Evolutionary conservation across 2,113 vertebrate species (phyloP).

Genomic region (Megaceryle maxima): DNA sequence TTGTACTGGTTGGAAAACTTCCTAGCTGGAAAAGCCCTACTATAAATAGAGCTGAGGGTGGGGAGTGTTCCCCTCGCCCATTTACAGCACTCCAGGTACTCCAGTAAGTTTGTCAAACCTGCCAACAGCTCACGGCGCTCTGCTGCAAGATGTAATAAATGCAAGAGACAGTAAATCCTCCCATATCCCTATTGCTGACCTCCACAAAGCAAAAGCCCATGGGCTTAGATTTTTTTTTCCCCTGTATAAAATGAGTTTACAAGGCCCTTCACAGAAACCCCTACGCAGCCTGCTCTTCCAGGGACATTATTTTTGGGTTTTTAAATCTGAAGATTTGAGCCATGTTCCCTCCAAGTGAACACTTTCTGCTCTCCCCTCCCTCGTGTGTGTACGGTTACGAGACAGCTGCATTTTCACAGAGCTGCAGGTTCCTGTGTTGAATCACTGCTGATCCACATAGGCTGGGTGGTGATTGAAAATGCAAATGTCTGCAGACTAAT

Average conservation of each 20-base stretch:
- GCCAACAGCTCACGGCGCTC: conserved; percentile 27
- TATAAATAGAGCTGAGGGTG: conserved; percentile 14
- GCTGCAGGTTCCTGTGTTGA: neutral
- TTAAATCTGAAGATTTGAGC: conserved; percentile 73
- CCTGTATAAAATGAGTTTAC: conserved; percentile 60
- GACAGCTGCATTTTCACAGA: conserved; percentile 65
- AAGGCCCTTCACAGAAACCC: conserved; percentile 34
- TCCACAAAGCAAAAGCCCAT: conserved; percentile 33
- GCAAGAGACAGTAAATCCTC: conserved; percentile 22
- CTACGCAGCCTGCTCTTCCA: conserved; percentile 58
- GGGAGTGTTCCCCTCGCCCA: neutral
- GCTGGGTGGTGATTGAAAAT: conserved; percentile 63
- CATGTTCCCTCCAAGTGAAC: conserved; percentile 53
- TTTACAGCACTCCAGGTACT: conserved; percentile 52
- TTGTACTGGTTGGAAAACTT: conserved; percentile 70
- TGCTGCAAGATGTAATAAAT: neutral
- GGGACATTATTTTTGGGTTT: neutral
- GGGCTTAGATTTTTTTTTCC: conserved; percentile 29
- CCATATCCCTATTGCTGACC: neutral
- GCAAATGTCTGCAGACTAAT: conserved; percentile 66
- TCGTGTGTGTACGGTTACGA: conserved; percentile 33
- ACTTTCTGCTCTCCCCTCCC: neutral
- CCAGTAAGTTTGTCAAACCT: conserved; percentile 33
- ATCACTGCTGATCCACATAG: neutral
- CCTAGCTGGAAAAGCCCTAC: conserved; percentile 64